phyloP scores from a whole-genome alignment of 2,888 invertebrate genomes.

The Rhodophaea formosa region DNA sequence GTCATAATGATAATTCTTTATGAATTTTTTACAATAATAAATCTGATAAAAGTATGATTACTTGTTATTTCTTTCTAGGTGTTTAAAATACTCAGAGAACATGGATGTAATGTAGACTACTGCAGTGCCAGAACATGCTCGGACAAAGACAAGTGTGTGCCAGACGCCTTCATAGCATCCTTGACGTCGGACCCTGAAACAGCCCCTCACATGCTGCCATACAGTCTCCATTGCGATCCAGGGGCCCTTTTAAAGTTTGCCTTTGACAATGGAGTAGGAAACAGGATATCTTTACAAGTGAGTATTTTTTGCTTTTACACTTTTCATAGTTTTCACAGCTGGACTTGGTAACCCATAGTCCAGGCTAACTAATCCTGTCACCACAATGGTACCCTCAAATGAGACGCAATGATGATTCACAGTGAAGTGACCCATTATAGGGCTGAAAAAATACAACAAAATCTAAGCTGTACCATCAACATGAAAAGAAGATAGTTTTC shows the following conservation, averaged over 20 bases:
- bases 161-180: slow-evolving; percentile 68
- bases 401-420: no score
- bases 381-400: no score
- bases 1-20: slow-evolving; percentile 28
- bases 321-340: no score
- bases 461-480: no score
- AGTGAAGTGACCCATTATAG: no score
- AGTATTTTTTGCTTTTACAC: slow-evolving; percentile 30
- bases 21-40: not conserved
- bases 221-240: slow-evolving; percentile 66
- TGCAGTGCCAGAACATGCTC: slow-evolving; percentile 39
- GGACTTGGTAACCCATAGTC: no score
- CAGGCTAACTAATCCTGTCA: no score
- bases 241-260: slow-evolving; percentile 51
- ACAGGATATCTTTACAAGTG: slow-evolving; percentile 52
- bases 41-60: not conserved
- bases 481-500: no score
- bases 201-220: slow-evolving; percentile 54
- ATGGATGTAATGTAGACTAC: slow-evolving; percentile 71
- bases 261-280: slow-evolving; percentile 41
- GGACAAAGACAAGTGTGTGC: slow-evolving; percentile 40
- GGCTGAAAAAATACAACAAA: no score
- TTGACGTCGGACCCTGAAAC: slow-evolving; percentile 55
- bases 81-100: slow-evolving; percentile 60
- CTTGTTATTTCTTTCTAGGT: slow-evolving; percentile 48